phyloP scores from a whole-genome alignment of 53 echinoderm and acorn worm genomes.

The Stichopus horrens region DNA sequence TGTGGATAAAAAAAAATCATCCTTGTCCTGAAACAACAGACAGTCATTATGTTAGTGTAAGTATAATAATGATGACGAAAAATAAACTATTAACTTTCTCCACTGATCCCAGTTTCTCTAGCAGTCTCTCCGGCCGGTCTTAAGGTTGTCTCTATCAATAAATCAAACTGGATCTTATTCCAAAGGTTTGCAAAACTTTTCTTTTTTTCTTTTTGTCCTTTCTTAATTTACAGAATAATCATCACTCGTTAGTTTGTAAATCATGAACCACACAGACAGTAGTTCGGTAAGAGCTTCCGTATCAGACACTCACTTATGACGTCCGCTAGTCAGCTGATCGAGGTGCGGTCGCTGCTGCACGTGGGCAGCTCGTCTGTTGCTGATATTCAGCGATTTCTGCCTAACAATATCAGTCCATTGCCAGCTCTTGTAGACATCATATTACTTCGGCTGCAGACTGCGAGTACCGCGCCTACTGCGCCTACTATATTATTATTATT shows the following conservation, averaged over 20 bases:
- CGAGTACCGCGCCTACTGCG: background rate
- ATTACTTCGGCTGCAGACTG: slow-evolving; percentile 24
- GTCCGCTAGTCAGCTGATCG: background rate
- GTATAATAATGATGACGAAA: no score
- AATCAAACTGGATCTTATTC: no score
- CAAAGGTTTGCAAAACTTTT: no score
- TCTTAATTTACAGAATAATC: no score
- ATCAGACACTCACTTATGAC: background rate
- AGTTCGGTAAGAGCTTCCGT: background rate
- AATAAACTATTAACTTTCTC: no score
- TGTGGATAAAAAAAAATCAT: background rate
- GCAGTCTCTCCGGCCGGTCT: no score
- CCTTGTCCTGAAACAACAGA: no score
- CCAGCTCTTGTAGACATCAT: slow-evolving; percentile 42
- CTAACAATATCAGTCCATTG: slow-evolving; percentile 23
- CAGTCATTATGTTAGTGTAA: no score
- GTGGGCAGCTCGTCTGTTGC: background rate
- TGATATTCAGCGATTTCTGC: background rate
- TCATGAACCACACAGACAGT: background rate
- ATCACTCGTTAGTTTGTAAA: background rate
- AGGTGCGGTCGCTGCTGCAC: slow-evolving; percentile 1
- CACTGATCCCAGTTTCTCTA: no score
- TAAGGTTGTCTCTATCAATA: no score
- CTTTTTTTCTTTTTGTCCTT: no score
- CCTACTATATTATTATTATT: background rate